Percentiles rank a stretch among this genome's conserved stretches.
These are phyloP conservation scores for Tinamus guttatus DNA, from an alignment of 2,113 vertebrate genomes.

Conservation along the genomic window DNA sequence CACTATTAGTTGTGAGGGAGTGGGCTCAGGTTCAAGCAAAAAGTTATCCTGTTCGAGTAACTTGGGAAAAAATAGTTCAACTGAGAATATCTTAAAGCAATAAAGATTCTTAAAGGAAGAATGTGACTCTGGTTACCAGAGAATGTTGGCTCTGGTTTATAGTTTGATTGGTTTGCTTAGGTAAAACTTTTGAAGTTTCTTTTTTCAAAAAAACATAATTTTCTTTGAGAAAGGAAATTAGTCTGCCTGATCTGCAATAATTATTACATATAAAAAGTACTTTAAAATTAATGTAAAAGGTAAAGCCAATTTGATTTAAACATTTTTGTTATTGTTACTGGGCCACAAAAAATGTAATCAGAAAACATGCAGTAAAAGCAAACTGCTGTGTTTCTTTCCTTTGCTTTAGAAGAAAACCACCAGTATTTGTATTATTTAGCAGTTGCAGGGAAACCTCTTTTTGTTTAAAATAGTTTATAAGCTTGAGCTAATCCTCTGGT, in stretches of 20 bases:
- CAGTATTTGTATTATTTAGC: constrained; percentile 41
- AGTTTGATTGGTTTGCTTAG: not conserved
- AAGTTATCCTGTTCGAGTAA: not conserved
- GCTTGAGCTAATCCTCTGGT: constrained; percentile 36
- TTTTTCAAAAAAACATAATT: not conserved
- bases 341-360: not conserved
- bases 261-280: not conserved
- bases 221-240: not conserved
- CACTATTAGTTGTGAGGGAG: not conserved
- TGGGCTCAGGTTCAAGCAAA: not conserved
- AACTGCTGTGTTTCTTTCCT: not conserved
- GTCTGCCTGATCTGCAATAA: not conserved
- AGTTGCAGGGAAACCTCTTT: constrained; percentile 51
- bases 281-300: not conserved
- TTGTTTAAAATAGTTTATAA: constrained; percentile 46
- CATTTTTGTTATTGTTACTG: too few species aligned
- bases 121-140: not conserved
- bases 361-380: constrained; percentile 17
- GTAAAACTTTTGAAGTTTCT: not conserved
- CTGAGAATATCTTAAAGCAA: not conserved
- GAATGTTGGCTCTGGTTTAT: not conserved
- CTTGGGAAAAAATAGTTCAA: not conserved
- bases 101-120: not conserved
- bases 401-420: constrained; percentile 17
- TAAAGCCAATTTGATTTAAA: not conserved